Base-by-base conservation (phyloP, 23 tunicate genomes). In the Halocynthia roretzi region DNA sequence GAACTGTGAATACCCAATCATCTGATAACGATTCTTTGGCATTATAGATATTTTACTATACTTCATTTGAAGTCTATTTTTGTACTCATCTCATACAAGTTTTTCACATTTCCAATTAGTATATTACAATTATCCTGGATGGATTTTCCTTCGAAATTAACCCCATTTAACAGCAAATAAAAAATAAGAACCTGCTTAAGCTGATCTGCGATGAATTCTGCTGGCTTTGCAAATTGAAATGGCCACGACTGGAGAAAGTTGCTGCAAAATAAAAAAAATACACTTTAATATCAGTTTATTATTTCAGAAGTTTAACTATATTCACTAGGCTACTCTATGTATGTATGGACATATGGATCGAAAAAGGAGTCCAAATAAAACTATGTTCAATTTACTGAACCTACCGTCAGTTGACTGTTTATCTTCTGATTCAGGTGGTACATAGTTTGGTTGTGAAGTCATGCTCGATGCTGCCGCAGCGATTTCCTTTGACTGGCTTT, bases 401-500 rank as follows among this genome's bases (percentile, higher is more conserved):
- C 44, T 31, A 31, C 44, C 44, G 44, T 31, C 44, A 31, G 44
- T 31, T 31, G 44, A 4, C 44, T 31, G 44, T 54, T 56, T 20
- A 52, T n/a, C 31, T 6, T 74, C 78, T 0, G 62, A 56, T 52
- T 52, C 78, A 10, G 78, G 78, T 31, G 44, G 44, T 0, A 74
- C 31, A 53, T 10, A 74, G 62, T 74, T 52, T 18, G 78, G 78
- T 4, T 74, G 78, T 50, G 56, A 62, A 14, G 84, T 63, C 18
- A 82, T 53, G 19, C 70, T 68, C 1, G 93, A 76, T 61, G 80
- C 86, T 9, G 93, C 93, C 2, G 70, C 40, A 7, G 93, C 93
- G 44, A 87, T 87, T 66, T 81, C 93, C 10, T 64, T 82, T 62
- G 93, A 76, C 54, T 87, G 71, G 50, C 79, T 83, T 70, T 77